Evolutionary conservation across 1,140 invertebrate species (phyloP).

Genomic region (Tetramorium alpestre): DNA sequence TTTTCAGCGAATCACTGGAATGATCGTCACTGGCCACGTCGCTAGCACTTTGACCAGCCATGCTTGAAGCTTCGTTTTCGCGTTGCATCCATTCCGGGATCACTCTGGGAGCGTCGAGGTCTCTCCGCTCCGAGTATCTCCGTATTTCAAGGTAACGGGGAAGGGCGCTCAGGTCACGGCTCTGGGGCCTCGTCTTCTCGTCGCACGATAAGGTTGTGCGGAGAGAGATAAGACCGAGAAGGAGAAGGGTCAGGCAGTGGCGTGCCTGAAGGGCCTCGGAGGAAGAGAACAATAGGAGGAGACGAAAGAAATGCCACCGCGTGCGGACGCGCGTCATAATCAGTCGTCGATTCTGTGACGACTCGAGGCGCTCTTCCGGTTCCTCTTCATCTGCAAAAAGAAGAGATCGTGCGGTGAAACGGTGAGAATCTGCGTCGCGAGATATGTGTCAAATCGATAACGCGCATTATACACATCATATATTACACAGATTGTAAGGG

Average conservation of each 20-base stretch:
- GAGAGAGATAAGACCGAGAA: conserved; percentile 66
- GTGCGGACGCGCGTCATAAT: conserved; percentile 82
- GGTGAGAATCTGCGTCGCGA: background rate
- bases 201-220: conserved; percentile 66
- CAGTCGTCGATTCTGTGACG: conserved; percentile 81
- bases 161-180: conserved; percentile 47
- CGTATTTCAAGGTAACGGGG: conserved; percentile 22
- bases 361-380: conserved; percentile 74
- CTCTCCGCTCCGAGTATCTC: conserved; percentile 33
- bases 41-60: conserved; percentile 39
- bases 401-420: background rate
- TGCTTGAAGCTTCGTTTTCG: conserved; percentile 9
- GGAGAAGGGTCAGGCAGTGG: conserved; percentile 69
- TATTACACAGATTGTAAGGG: background rate
- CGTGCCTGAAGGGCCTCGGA: conserved; percentile 69
- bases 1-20: background rate
- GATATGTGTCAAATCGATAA: background rate
- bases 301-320: conserved; percentile 78
- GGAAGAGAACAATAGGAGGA: conserved; percentile 79
- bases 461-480: background rate
- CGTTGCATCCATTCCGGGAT: conserved; percentile 31
- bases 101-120: background rate
- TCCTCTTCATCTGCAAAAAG: conserved; percentile 79
- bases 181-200: conserved; percentile 61
- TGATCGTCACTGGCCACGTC: background rate